Conservation (phyloP, 2,888 invertebrate genomes). For the Cryptus armator region DNA sequence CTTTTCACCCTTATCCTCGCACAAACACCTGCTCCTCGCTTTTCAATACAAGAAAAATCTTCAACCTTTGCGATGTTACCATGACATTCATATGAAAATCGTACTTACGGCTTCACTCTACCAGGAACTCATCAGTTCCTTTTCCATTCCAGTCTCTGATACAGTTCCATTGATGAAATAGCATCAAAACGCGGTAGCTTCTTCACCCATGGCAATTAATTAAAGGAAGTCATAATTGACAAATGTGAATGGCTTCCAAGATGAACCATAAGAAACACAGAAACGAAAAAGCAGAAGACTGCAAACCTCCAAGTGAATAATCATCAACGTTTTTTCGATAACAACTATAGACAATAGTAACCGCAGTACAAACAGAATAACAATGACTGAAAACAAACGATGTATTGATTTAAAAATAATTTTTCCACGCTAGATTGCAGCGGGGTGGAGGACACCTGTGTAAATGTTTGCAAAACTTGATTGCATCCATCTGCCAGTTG, state of each 20-base stretch:
- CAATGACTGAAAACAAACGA: constrained; percentile 12
- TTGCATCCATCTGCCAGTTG: constrained; percentile 18
- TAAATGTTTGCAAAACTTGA: constrained; percentile 43
- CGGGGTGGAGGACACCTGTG: background rate
- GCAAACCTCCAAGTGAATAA: too few species aligned
- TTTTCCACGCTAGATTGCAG: constrained; percentile 3
- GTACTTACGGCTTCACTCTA: background rate
- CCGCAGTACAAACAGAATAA: background rate
- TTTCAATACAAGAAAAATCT: too few species aligned
- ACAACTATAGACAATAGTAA: background rate
- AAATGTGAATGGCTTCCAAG: too few species aligned
- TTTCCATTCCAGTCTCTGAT: background rate
- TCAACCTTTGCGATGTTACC: too few species aligned
- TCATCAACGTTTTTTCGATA: too few species aligned
- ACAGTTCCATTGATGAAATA: too few species aligned
- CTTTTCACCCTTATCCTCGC: background rate
- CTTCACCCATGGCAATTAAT: too few species aligned
- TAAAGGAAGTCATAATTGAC: too few species aligned
- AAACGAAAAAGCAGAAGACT: too few species aligned
- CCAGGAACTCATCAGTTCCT: background rate
- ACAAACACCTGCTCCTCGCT: background rate
- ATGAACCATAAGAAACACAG: too few species aligned
- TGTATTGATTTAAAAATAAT: background rate
- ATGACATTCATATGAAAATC: background rate
- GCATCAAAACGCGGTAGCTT: too few species aligned